A percentile compares a stretch with the other conserved stretches of the same genome.
phyloP scores from a whole-genome alignment of 2,113 vertebrate species.

The Electrona antarctica region DNA sequence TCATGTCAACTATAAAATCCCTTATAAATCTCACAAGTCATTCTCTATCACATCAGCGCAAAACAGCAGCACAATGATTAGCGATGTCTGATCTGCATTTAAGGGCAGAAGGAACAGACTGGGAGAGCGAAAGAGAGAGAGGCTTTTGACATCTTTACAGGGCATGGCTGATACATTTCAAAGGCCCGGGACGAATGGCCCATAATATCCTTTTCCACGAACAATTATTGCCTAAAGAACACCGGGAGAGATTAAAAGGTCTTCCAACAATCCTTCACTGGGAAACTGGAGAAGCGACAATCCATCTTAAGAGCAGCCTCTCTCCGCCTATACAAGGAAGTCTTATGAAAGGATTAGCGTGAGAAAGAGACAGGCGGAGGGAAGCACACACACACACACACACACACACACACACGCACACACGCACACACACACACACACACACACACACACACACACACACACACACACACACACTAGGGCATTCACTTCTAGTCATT shows the following conservation, averaged over 20 bases:
- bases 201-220: slow-evolving; percentile 5
- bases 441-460: neutral
- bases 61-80: neutral
- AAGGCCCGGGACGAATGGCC: slow-evolving; percentile 16
- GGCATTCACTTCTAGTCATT: too few species aligned
- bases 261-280: slow-evolving; percentile 1
- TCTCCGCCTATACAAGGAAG: slow-evolving; percentile 18
- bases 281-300: slow-evolving; percentile 11
- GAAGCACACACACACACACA: neutral
- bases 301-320: slow-evolving; percentile 3
- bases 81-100: slow-evolving; percentile 5
- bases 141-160: slow-evolving; percentile 1
- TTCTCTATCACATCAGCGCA: neutral
- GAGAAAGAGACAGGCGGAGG: neutral
- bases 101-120: slow-evolving; percentile 7
- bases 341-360: neutral
- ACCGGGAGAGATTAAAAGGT: slow-evolving; percentile 11
- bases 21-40: slow-evolving; percentile 13
- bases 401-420: neutral
- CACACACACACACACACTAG: too few species aligned
- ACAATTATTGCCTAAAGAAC: slow-evolving; percentile 23
- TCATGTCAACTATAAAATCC: slow-evolving; percentile 5
- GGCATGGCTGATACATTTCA: slow-evolving; percentile 37
- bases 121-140: slow-evolving; percentile 2
- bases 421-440: neutral